phyloP scores from a whole-genome alignment of 2,888 invertebrate species.

The Brenthis hecate region DNA sequence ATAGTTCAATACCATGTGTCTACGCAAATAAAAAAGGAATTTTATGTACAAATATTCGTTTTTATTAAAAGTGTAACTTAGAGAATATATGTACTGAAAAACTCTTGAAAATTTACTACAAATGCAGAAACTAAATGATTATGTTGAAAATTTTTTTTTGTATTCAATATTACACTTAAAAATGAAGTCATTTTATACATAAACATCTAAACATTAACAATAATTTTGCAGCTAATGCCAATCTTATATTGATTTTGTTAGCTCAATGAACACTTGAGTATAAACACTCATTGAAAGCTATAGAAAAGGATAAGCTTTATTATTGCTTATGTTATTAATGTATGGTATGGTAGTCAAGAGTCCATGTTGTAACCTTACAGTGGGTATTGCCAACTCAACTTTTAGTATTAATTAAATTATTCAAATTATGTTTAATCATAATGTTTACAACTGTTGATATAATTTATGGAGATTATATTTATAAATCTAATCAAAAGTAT shows the following conservation, averaged over 20 bases:
- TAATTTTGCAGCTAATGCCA: constrained; percentile 37
- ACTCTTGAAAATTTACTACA: background rate
- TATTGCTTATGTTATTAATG: constrained; percentile 36
- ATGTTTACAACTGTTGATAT: too few relatives aligned
- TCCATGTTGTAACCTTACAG: constrained; percentile 26
- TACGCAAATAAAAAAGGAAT: background rate
- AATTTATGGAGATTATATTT: too few relatives aligned
- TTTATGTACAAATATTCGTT: constrained; percentile 11
- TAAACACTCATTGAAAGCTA: constrained; percentile 30
- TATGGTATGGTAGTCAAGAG: constrained; percentile 27
- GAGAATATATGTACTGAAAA: background rate
- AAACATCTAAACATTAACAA: constrained; percentile 42
- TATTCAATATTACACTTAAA: constrained; percentile 21
- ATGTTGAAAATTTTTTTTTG: constrained; percentile 12
- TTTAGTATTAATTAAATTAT: background rate
- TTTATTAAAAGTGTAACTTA: background rate
- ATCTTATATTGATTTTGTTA: constrained; percentile 27
- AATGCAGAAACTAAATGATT: constrained; percentile 8
- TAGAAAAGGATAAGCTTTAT: constrained; percentile 31
- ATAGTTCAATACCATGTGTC: constrained; percentile 27
- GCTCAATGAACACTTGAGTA: constrained; percentile 33
- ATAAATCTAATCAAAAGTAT: too few relatives aligned
- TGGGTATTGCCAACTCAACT: constrained; percentile 4
- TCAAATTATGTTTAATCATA: too few relatives aligned
- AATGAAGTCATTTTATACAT: constrained; percentile 38